A percentile compares a stretch with the other conserved stretches of the same genome.
phyloP scores from a whole-genome alignment of 1,140 invertebrate genomes.

The Ostrea denselamellosa region DNA sequence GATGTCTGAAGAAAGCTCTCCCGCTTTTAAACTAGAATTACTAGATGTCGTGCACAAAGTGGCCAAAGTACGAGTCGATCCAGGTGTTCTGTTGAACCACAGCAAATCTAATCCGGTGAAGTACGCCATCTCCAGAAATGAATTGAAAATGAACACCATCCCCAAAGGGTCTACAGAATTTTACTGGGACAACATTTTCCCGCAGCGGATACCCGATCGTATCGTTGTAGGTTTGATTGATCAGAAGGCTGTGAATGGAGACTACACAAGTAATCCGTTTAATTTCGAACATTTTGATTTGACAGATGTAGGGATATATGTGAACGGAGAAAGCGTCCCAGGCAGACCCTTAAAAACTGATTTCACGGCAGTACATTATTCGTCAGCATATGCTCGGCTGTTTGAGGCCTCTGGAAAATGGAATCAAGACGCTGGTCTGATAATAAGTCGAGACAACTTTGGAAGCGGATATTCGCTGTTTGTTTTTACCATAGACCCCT shows the following conservation, averaged over 20 bases:
- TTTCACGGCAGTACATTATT: constrained; percentile 2
- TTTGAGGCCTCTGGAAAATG: too few relatives aligned
- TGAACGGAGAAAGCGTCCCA: not conserved
- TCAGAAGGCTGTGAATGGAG: constrained; percentile 47
- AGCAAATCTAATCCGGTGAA: constrained; percentile 44
- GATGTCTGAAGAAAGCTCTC: constrained; percentile 36
- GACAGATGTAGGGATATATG: constrained; percentile 28
- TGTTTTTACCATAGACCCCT: constrained; percentile 43
- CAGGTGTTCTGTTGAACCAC: constrained; percentile 38
- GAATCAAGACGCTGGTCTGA: not conserved
- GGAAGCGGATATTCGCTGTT: constrained; percentile 42
- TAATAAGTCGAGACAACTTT: constrained; percentile 36
- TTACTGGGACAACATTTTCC: constrained; percentile 43
- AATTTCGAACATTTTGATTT: constrained; percentile 45
- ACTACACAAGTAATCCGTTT: not conserved
- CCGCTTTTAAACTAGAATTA: not conserved
- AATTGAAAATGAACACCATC: constrained; percentile 51
- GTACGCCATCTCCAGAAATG: constrained; percentile 41
- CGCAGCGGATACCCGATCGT: not conserved
- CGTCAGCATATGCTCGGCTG: not conserved
- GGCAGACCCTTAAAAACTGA: constrained; percentile 47
- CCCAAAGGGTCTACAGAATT: constrained; percentile 46
- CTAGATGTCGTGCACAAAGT: too few relatives aligned
- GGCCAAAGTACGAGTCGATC: not conserved
- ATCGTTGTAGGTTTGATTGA: constrained; percentile 28